A percentile compares a stretch with the other conserved stretches of the same genome.
These are phyloP conservation scores for Tenrec ecaudatus DNA, from an alignment of 2,113 vertebrate species.

Conservation along the genomic window DNA sequence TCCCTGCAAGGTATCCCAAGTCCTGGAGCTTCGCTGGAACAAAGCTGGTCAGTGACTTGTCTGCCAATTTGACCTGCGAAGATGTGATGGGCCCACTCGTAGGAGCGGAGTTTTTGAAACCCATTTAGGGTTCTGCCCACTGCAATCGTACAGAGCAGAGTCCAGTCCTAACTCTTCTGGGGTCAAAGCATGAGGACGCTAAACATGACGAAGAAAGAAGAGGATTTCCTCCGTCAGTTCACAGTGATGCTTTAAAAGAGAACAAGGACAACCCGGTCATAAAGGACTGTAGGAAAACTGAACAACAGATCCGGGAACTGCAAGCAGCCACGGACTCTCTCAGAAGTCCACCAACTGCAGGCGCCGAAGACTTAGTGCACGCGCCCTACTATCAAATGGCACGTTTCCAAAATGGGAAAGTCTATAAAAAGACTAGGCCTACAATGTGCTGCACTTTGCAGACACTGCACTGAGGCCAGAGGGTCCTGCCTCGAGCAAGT, in stretches of 20 bases:
- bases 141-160: not conserved
- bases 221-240: too few species aligned
- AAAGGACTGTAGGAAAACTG: too few species aligned
- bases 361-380: too few species aligned
- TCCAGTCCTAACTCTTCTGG: not conserved
- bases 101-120: rapidly evolving
- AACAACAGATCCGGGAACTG: too few species aligned
- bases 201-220: not conserved
- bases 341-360: too few species aligned
- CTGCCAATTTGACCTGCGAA: not conserved
- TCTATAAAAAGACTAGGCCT: not conserved
- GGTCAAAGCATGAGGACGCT: not conserved
- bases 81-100: not conserved
- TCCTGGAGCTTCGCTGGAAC: too few species aligned
- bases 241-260: not conserved
- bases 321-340: too few species aligned
- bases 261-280: too few species aligned
- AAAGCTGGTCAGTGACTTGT: not conserved
- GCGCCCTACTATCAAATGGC: not conserved
- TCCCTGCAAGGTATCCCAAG: not conserved
- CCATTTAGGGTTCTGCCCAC: rapidly evolving
- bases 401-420: not conserved
- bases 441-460: too few species aligned
- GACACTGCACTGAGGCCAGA: too few species aligned
- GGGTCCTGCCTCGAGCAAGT: too few species aligned